Evolutionary conservation across 2,797 vertebrate genomes (phyloP).

Genomic region (Periparus ater): DNA sequence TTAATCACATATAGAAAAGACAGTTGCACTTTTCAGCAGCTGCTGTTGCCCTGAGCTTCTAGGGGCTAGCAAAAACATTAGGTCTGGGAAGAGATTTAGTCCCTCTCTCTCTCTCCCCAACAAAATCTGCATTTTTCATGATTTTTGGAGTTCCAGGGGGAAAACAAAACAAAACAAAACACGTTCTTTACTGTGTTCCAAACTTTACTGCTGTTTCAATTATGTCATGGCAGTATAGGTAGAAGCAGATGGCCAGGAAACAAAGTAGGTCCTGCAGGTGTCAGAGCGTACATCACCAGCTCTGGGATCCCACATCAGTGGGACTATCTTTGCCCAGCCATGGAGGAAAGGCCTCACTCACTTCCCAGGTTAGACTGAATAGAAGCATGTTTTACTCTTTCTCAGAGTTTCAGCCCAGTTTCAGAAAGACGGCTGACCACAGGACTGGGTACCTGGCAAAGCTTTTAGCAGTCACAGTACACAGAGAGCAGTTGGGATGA

Average conservation of each 20-base stretch:
- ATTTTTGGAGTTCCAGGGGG: not conserved
- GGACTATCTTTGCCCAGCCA: not conserved
- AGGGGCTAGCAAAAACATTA: not conserved
- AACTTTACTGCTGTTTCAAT: slow-evolving; percentile 1
- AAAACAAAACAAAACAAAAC: not conserved
- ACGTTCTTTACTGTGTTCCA: not conserved
- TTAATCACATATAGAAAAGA: slow-evolving; percentile 41
- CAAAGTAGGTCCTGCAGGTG: not conserved
- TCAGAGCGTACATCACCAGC: not conserved
- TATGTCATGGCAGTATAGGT: not conserved
- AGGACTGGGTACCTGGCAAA: not conserved
- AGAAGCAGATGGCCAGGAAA: slow-evolving; percentile 15
- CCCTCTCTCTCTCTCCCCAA: not conserved
- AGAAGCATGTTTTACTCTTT: not conserved
- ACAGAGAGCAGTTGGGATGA: not conserved
- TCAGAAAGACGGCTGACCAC: not conserved
- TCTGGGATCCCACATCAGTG: not conserved
- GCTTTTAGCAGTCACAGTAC: not conserved
- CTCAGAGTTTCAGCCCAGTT: not conserved
- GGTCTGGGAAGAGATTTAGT: not conserved
- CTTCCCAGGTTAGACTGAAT: not conserved
- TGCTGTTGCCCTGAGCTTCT: slow-evolving; percentile 35
- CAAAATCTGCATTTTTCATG: slow-evolving; percentile 25
- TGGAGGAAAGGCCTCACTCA: not conserved
- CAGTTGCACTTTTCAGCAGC: slow-evolving; percentile 52